These are phyloP conservation scores for Puntigrus tetrazona DNA, from an alignment of 2,113 vertebrate genomes.

Conservation along the genomic window DNA sequence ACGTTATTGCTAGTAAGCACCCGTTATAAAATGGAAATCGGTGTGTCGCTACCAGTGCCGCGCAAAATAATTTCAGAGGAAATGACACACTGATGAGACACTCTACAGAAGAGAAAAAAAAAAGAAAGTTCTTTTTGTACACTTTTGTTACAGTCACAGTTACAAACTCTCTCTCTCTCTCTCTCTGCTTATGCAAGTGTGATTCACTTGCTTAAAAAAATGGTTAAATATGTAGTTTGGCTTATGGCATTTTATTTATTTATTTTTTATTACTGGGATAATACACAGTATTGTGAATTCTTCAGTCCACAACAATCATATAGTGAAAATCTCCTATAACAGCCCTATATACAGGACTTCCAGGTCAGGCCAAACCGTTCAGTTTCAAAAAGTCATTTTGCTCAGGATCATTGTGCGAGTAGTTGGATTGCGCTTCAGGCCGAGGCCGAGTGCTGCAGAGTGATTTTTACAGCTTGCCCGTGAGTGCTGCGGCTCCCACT, in stretches of 20 bases:
- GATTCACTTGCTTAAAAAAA: too few species aligned
- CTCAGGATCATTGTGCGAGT: not conserved
- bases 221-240: not conserved
- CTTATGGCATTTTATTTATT: not conserved
- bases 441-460: not conserved
- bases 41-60: not conserved
- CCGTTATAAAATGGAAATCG: not conserved
- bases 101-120: too few species aligned
- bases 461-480: not conserved
- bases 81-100: too few species aligned
- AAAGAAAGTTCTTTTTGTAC: too few species aligned
- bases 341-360: not conserved
- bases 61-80: not conserved
- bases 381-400: not conserved
- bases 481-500: constrained; percentile 10
- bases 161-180: too few species aligned
- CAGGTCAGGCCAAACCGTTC: not conserved
- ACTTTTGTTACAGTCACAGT: too few species aligned
- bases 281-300: not conserved
- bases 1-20: not conserved
- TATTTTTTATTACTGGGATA: too few species aligned
- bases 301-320: not conserved
- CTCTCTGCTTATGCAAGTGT: too few species aligned
- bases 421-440: not conserved
- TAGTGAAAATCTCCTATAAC: not conserved